Base-by-base conservation (phyloP, 2,888 invertebrate genomes). In the Herminia tarsipennalis region DNA sequence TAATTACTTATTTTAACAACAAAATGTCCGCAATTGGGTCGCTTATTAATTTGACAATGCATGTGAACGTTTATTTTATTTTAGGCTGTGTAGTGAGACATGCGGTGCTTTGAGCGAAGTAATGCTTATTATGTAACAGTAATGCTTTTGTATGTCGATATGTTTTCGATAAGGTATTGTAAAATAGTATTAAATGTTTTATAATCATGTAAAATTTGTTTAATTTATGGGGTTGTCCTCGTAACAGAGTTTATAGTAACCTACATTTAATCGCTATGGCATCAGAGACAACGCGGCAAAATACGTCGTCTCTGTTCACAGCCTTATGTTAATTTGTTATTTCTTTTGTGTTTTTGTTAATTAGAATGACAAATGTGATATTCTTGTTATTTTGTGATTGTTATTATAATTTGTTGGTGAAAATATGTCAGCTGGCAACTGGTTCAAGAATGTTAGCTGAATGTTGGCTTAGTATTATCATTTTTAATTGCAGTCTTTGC, bases 1-100 rank as follows among this genome's bases (percentile, higher is more conserved):
- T 67, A 67, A 67, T 67, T 67, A 65, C 60, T 67, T 57, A 65
- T 57, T 67, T 63, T 56, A 40, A 63, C 52, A 65, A 59, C 57
- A 64, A 66, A 46, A 58, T 61, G 56, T 42, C 47, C 38, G 39
- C 52, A 67, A 60, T 46, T 65, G 42, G 63, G 63, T 55, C 63
- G 56, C 45, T 57, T 65, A 65, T 58, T 53, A 61, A 53, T 53
- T 55, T 27, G 47, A 67, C 65, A 67, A 65, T 60, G 55, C 66
- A 57, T 64, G 63, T 57, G 63, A 60, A 67, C 53, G 52, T 55
- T 65, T 56, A 59, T 62, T 56, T 42, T 32, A 18, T 20, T 22
- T 34, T 13, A 25, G 5, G 22, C 9, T 5, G 6, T 17, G 16
- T 3, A 18, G 27, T 27, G n/a, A 41, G 9, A 30, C 1, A 18